These are phyloP conservation scores for Xylophagus ater DNA, from an alignment of 2,888 invertebrate species.

Conservation along the genomic window DNA sequence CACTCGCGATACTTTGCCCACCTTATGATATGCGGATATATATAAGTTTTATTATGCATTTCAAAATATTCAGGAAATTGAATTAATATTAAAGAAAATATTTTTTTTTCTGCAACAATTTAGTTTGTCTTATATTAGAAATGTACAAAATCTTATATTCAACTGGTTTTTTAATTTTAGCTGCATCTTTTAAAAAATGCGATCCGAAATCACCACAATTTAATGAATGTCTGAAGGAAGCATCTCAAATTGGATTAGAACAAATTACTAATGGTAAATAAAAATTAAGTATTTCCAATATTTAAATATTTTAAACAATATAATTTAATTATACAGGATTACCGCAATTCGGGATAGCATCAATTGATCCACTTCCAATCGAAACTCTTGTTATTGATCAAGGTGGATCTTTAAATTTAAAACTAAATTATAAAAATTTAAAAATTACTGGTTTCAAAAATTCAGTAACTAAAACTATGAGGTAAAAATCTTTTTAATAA, in stretches of 20 bases:
- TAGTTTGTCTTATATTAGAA: no score
- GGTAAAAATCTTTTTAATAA: background rate
- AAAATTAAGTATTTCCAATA: background rate
- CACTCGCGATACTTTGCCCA: no score
- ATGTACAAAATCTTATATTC: no score
- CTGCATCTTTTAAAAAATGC: no score
- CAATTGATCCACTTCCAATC: slow-evolving; percentile 45
- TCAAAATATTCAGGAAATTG: no score
- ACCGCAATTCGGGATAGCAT: slow-evolving; percentile 41
- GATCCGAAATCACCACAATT: no score
- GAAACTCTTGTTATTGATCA: slow-evolving; percentile 41
- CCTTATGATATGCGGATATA: no score
- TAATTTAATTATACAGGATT: slow-evolving; percentile 37
- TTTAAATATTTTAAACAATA: background rate
- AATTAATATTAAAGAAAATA: no score
- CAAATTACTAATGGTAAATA: background rate
- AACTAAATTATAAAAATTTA: slow-evolving; percentile 49
- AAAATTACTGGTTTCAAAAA: slow-evolving; percentile 40
- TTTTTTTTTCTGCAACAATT: no score
- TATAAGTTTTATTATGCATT: no score
- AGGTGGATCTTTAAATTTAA: slow-evolving; percentile 47
- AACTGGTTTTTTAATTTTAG: no score
- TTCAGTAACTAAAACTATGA: slow-evolving; percentile 37
- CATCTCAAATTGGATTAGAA: background rate
- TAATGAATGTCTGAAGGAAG: no score